phyloP scores from a whole-genome alignment of 2,113 vertebrate genomes.

The Cephalopterus ornatus region DNA sequence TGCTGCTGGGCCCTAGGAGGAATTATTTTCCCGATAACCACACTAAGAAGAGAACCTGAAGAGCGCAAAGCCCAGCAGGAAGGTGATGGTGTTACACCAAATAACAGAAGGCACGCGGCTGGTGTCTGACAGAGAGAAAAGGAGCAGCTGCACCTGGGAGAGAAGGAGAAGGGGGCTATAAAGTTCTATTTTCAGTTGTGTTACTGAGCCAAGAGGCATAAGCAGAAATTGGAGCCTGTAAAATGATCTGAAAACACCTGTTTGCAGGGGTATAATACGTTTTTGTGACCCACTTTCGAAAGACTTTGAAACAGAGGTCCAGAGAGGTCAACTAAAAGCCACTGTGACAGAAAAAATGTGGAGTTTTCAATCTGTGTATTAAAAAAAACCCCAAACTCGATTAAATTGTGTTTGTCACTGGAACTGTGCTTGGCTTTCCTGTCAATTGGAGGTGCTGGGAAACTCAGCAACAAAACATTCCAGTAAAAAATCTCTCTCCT shows the following conservation, averaged over 20 bases:
- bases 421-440: background rate
- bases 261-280: background rate
- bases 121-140: rapidly evolving
- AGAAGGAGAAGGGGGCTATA: background rate
- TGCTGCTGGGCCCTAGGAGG: background rate
- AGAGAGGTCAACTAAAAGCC: background rate
- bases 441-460: background rate
- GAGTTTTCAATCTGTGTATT: background rate
- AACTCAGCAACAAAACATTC: background rate
- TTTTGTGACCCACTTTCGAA: background rate
- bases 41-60: background rate
- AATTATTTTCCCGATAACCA: background rate
- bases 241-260: constrained; percentile 40
- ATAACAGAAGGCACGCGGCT: background rate
- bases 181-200: constrained; percentile 20
- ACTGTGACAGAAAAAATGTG: background rate
- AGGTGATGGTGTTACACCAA: background rate
- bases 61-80: background rate
- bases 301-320: background rate
- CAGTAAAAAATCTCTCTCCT: constrained; percentile 30
- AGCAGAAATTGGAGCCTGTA: background rate
- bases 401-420: background rate
- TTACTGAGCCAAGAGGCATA: background rate
- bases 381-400: background rate
- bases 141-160: background rate